A percentile compares a stretch with the other conserved stretches of the same genome.
Evolutionary conservation across 2,113 vertebrate species (phyloP).

Genomic region (Acrocephalus arundinaceus): DNA sequence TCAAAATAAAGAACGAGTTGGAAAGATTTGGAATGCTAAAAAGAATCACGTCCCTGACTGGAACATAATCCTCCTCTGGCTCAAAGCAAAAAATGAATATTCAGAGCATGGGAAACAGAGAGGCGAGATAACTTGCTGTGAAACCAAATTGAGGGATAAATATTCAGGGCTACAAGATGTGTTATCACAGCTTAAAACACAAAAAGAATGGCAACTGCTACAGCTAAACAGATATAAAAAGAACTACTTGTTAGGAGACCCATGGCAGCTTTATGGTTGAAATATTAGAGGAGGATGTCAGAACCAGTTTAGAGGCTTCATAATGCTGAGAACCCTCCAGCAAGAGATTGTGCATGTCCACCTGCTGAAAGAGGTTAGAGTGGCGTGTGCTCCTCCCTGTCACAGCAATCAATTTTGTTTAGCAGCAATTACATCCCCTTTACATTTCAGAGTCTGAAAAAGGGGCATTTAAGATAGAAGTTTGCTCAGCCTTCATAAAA

Average conservation of each 20-base stretch:
- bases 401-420: not conserved
- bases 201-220: constrained; percentile 16
- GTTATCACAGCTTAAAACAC: not conserved
- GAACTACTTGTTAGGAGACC: not conserved
- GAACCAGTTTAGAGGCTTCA: not conserved
- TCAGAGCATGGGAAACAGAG: not conserved
- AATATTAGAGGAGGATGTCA: not conserved
- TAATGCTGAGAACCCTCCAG: not conserved
- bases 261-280: not conserved
- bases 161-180: constrained; percentile 45
- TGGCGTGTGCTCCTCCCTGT: not conserved
- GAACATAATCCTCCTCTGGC: constrained; percentile 22
- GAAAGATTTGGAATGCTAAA: not conserved
- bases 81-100: constrained; percentile 58
- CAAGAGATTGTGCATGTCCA: not conserved
- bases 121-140: constrained; percentile 24
- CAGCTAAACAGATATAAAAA: constrained; percentile 22
- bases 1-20: not conserved
- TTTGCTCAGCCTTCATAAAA: not conserved
- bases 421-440: not conserved
- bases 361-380: not conserved
- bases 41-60: not conserved
- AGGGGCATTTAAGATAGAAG: not conserved
- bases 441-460: not conserved
- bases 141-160: constrained; percentile 50